Evolutionary conservation across 2,113 vertebrate genomes (phyloP).

Genomic region (Pygoscelis adeliae): DNA sequence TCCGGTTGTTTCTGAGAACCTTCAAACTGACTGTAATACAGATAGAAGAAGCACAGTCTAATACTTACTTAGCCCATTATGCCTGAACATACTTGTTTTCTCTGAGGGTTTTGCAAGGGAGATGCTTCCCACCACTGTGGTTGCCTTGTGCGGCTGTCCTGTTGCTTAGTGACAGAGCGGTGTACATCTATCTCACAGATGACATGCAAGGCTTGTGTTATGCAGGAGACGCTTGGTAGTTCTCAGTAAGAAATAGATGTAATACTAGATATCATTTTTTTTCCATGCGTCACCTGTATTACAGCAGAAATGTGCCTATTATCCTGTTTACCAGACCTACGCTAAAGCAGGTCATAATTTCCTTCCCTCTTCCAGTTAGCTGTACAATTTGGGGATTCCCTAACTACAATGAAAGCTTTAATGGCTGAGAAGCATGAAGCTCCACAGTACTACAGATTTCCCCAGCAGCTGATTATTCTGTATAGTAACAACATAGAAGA

Average conservation of each 20-base stretch:
- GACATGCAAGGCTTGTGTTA: not conserved
- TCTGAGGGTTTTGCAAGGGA: not conserved
- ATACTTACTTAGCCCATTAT: not conserved
- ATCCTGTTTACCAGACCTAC: not conserved
- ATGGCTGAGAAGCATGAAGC: not conserved
- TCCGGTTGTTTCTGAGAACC: not conserved
- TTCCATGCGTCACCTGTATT: not conserved
- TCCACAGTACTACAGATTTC: not conserved
- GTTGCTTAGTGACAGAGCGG: fast-evolving
- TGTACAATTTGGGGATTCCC: not conserved
- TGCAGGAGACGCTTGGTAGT: not conserved
- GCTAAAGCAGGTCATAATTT: not conserved
- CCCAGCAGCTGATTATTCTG: not conserved
- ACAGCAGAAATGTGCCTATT: not conserved
- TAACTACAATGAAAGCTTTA: not conserved
- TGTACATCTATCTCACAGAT: not conserved
- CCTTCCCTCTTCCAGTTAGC: not conserved
- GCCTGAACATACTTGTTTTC: not conserved
- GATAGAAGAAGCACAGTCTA: not conserved
- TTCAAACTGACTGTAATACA: not conserved
- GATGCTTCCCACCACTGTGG: not conserved
- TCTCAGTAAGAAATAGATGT: not conserved
- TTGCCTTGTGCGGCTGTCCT: not conserved
- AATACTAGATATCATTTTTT: not conserved
- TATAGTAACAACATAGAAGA: not conserved